Evolutionary conservation across 2,888 invertebrate genomes (phyloP).

Genomic region (Callyntrura sp.): DNA sequence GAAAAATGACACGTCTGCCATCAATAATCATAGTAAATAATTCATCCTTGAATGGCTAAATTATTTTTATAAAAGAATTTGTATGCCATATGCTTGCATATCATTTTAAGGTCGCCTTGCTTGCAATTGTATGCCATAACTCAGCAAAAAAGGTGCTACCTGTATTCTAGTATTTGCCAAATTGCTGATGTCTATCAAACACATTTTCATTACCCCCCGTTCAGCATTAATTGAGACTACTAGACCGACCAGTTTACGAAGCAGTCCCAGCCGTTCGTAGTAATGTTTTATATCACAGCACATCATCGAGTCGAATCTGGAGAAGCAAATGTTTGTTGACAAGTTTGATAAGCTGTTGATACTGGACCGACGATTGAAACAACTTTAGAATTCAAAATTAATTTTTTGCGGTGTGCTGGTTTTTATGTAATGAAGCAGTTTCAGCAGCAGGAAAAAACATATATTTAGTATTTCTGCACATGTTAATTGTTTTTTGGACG

Average conservation of each 20-base stretch:
- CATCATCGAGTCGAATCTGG: not conserved
- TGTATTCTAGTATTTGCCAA: no score
- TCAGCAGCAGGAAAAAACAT: not conserved
- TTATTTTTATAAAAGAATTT: no score
- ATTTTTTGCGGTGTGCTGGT: slow-evolving; percentile 12
- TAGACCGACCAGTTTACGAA: not conserved
- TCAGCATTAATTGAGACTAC: not conserved
- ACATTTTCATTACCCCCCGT: not conserved
- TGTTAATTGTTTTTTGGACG: not conserved
- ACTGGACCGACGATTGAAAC: slow-evolving; percentile 15
- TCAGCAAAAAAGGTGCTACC: no score
- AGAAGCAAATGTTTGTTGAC: not conserved
- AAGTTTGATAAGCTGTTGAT: not conserved
- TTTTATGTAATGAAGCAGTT: slow-evolving; percentile 5
- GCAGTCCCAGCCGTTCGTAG: not conserved
- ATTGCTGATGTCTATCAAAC: not conserved
- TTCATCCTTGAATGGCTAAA: no score
- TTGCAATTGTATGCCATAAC: no score
- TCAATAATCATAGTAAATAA: no score
- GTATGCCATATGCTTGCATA: no score
- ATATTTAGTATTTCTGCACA: not conserved
- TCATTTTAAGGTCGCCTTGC: no score
- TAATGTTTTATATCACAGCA: no score
- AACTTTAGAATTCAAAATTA: slow-evolving; percentile 26
- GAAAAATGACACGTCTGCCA: no score